Percentiles rank a stretch among this genome's conserved stretches.
Evolutionary conservation across 2,113 vertebrate species (phyloP).

Genomic region (Pandion haliaetus): DNA sequence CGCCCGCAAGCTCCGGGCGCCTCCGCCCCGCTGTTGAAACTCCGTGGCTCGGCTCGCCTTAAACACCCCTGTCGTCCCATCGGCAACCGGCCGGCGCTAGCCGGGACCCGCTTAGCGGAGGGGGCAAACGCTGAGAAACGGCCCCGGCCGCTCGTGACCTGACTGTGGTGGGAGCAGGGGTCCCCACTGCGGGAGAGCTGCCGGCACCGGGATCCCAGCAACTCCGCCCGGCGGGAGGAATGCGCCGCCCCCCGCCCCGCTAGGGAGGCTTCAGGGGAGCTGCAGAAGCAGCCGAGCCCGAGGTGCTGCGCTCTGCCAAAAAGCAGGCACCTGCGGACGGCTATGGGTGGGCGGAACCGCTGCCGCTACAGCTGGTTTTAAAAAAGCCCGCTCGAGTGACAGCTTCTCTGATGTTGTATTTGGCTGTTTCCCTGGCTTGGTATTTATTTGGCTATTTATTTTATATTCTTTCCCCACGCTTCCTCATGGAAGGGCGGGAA

Average conservation of each 20-base stretch:
- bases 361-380: rapidly evolving
- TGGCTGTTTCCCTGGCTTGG: rapidly evolving
- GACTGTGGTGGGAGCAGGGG: not conserved
- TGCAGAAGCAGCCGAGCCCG: not conserved
- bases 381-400: not conserved
- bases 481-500: not conserved
- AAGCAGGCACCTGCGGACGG: not conserved
- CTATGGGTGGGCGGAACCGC: rapidly evolving
- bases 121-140: rapidly evolving
- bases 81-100: not conserved
- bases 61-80: rapidly evolving
- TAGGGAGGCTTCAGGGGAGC: not conserved
- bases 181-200: not conserved
- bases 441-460: not conserved
- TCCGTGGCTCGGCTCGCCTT: rapidly evolving
- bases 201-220: too few species aligned
- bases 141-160: not conserved
- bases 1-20: not conserved
- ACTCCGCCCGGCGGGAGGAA: not conserved
- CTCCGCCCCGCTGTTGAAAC: not conserved
- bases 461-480: too few species aligned
- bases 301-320: not conserved
- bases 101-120: not conserved
- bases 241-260: not conserved
- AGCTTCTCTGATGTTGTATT: rapidly evolving